Percentiles rank a stretch among this genome's conserved stretches.
Conservation (phyloP, 1,140 invertebrate genomes). For the Pemphigus obesinymphae region DNA sequence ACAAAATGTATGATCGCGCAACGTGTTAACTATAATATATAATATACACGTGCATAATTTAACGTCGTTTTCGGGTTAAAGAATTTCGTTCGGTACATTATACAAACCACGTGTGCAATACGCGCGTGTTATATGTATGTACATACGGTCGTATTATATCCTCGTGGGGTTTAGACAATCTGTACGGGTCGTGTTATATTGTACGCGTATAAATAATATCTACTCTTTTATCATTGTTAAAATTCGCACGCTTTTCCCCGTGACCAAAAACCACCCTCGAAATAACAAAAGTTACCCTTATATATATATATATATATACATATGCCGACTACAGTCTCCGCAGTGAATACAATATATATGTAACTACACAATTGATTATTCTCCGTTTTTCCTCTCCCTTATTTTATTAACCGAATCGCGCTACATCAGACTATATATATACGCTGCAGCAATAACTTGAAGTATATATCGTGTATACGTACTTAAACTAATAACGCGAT, state of each 20-base stretch:
- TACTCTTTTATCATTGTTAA: constrained; percentile 40
- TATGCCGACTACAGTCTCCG: too few relatives aligned
- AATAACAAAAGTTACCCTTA: constrained; percentile 34
- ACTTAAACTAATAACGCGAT: constrained; percentile 29
- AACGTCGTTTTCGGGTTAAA: background rate
- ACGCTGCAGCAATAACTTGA: background rate
- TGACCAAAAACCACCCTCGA: constrained; percentile 25
- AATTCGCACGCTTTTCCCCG: constrained; percentile 29
- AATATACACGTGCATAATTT: constrained; percentile 3
- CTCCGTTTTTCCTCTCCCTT: constrained; percentile 19
- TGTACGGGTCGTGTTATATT: background rate
- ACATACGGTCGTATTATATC: background rate
- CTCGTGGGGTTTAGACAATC: background rate
- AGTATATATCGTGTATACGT: background rate
- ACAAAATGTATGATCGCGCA: too few relatives aligned
- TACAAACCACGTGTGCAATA: background rate
- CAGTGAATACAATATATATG: constrained; percentile 16
- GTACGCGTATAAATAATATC: constrained; percentile 18
- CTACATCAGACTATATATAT: constrained; percentile 13
- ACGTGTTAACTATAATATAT: background rate
- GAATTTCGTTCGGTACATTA: background rate
- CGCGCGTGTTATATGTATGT: too few relatives aligned
- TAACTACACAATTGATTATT: constrained; percentile 37
- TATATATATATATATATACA: too few relatives aligned
- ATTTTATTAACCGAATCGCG: constrained; percentile 35